Evolutionary conservation across 2,888 invertebrate species (phyloP).

Genomic region (Caenorhabditis afra): DNA sequence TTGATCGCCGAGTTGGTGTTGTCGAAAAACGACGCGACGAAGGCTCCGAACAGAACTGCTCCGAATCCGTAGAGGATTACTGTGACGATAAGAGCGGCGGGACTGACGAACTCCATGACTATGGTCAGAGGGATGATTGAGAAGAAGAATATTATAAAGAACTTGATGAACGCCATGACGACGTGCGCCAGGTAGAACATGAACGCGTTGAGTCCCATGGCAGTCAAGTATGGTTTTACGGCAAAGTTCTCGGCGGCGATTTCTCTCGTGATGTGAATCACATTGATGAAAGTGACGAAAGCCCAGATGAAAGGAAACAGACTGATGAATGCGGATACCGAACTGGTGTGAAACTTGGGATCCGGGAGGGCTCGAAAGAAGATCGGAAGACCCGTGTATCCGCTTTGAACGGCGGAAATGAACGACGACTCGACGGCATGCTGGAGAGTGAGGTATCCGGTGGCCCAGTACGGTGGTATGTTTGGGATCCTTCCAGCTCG

Average conservation of each 20-base stretch:
- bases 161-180: conserved; percentile 71
- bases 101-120: conserved; percentile 61
- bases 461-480: conserved; percentile 73
- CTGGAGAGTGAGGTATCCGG: conserved; percentile 72
- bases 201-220: conserved; percentile 76
- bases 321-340: conserved; percentile 52
- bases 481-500: conserved; percentile 61
- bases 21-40: conserved; percentile 62
- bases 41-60: conserved; percentile 62
- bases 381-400: conserved; percentile 18
- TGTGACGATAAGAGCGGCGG: conserved; percentile 53
- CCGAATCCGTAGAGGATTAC: conserved; percentile 67
- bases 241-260: conserved; percentile 76
- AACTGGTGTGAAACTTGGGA: conserved; percentile 49
- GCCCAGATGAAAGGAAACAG: conserved; percentile 70
- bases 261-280: conserved; percentile 74
- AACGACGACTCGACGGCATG: conserved; percentile 67
- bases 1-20: conserved; percentile 66
- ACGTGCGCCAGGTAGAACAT: conserved; percentile 77
- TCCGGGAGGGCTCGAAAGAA: conserved; percentile 59
- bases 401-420: conserved; percentile 1
- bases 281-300: conserved; percentile 69
- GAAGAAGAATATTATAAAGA: conserved; percentile 66
- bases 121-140: conserved; percentile 63
- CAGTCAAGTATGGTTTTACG: conserved; percentile 75